These are phyloP conservation scores for Clostera curtula DNA, from an alignment of 2,888 invertebrate species.

Conservation along the genomic window DNA sequence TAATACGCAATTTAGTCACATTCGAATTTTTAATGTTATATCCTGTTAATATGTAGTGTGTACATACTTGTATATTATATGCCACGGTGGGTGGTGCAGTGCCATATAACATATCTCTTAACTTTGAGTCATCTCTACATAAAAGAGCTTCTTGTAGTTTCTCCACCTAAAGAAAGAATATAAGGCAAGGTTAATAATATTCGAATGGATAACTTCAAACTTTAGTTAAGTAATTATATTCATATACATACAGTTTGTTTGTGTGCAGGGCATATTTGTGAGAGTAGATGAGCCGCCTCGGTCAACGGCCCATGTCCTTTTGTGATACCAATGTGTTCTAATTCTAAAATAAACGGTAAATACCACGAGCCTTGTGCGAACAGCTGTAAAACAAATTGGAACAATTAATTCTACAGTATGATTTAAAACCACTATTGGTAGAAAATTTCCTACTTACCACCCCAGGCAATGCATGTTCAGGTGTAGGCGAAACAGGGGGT, in stretches of 20 bases:
- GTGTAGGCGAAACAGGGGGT: conserved; percentile 90
- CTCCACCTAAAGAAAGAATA: conserved; percentile 38
- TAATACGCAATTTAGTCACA: conserved; percentile 8
- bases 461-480: conserved; percentile 92
- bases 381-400: conserved; percentile 63
- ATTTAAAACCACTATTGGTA: background rate
- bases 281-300: conserved; percentile 86
- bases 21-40: background rate
- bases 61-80: conserved; percentile 59
- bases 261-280: conserved; percentile 88
- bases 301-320: conserved; percentile 86
- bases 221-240: background rate
- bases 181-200: conserved; percentile 2
- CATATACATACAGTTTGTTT: conserved; percentile 70
- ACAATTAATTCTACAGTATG: background rate
- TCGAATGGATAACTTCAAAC: background rate
- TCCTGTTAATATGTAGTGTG: background rate
- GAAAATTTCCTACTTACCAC: conserved; percentile 77
- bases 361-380: conserved; percentile 89
- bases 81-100: conserved; percentile 66
- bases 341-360: conserved; percentile 86
- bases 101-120: conserved; percentile 63
- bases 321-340: conserved; percentile 91
- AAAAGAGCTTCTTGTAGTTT: conserved; percentile 62
- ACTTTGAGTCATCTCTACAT: conserved; percentile 54